A percentile compares a stretch with the other conserved stretches of the same genome.
These are phyloP conservation scores for Drosophila setifemur DNA, from an alignment of 1,140 invertebrate genomes.

Conservation along the genomic window DNA sequence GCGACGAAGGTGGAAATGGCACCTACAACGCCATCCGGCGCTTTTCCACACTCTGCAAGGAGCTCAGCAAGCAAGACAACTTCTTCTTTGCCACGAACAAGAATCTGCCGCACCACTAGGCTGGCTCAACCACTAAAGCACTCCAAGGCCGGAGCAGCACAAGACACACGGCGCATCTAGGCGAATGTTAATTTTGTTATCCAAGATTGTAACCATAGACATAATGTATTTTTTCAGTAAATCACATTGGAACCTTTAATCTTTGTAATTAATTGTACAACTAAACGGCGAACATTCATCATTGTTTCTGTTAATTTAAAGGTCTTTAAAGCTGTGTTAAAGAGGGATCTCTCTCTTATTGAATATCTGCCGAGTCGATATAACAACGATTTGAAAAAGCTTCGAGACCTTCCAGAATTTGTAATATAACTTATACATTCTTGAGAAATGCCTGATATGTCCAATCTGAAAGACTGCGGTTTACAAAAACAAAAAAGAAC, in stretches of 20 bases:
- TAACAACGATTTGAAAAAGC: too few relatives aligned
- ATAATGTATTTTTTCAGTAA: constrained; percentile 52
- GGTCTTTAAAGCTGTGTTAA: too few relatives aligned
- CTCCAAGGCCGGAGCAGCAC: constrained; percentile 13
- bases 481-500: too few relatives aligned
- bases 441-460: too few relatives aligned
- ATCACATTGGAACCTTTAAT: constrained; percentile 13
- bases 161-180: constrained; percentile 22
- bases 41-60: constrained; percentile 81
- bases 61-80: constrained; percentile 73
- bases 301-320: too few relatives aligned
- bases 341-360: too few relatives aligned
- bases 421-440: too few relatives aligned
- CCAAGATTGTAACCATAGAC: constrained; percentile 26
- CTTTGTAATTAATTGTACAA: neutral
- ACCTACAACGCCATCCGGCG: constrained; percentile 71
- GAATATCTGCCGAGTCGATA: too few relatives aligned
- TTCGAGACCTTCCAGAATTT: too few relatives aligned
- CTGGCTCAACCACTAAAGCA: neutral
- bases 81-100: constrained; percentile 78
- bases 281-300: too few relatives aligned
- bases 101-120: constrained; percentile 69
- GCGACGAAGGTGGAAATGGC: constrained; percentile 21
- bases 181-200: constrained; percentile 20
- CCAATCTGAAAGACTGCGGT: too few relatives aligned